Percentiles rank a stretch among this genome's conserved stretches.
Conservation (phyloP, 2,797 vertebrate genomes). For the Acanthurus leucopareius region DNA sequence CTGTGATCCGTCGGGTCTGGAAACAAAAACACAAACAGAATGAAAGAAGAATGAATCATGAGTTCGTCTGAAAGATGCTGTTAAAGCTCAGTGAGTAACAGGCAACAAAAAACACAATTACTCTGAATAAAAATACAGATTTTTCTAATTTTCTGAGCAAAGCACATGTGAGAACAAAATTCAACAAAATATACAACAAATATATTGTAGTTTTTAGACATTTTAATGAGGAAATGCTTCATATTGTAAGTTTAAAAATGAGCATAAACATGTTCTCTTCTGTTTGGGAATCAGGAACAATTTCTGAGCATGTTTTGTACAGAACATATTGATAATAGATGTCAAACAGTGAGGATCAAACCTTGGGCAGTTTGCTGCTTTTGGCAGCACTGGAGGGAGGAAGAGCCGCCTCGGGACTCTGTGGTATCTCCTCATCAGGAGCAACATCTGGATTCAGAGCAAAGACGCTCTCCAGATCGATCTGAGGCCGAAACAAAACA, state of each 20-base stretch:
- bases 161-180: too few species aligned
- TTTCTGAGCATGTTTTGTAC: background rate
- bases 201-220: too few species aligned
- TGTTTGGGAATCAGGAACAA: background rate
- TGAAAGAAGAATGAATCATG: background rate
- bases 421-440: slow-evolving; percentile 93
- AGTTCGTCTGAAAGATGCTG: background rate
- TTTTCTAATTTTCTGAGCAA: too few species aligned
- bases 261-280: background rate
- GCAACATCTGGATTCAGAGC: slow-evolving; percentile 94
- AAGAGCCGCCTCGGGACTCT: slow-evolving; percentile 90
- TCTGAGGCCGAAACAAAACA: slow-evolving; percentile 76
- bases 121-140: too few species aligned
- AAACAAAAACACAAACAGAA: slow-evolving; percentile 25
- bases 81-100: background rate
- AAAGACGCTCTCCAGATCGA: slow-evolving; percentile 97
- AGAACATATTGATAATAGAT: background rate
- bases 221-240: too few species aligned
- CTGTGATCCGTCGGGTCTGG: slow-evolving; percentile 89
- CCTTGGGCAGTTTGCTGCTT: slow-evolving; percentile 96
- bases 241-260: too few species aligned
- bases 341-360: slow-evolving; percentile 84
- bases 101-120: too few species aligned
- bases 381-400: slow-evolving; percentile 90
- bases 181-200: background rate